phyloP scores from a whole-genome alignment of 2,797 vertebrate genomes.

The Cottoperca gobio region DNA sequence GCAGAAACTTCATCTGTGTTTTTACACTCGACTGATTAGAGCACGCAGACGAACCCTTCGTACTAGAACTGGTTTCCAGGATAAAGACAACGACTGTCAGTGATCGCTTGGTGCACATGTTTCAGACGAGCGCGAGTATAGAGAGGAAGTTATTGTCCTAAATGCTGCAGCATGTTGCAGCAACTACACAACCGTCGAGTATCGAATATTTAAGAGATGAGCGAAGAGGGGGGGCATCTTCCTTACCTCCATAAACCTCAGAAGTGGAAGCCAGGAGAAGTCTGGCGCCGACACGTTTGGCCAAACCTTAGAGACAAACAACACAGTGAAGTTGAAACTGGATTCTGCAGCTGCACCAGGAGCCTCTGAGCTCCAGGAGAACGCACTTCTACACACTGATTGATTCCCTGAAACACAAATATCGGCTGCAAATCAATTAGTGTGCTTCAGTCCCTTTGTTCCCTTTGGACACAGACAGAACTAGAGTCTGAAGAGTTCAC shows the following conservation, averaged over 20 bases:
- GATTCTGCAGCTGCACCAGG: background rate
- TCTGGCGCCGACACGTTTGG: conserved; percentile 96
- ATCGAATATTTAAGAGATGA: background rate
- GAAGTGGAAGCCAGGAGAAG: conserved; percentile 97
- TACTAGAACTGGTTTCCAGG: background rate
- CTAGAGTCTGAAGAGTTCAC: background rate
- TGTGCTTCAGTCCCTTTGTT: background rate
- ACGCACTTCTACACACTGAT: background rate
- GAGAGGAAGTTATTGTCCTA: background rate
- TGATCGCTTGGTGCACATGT: background rate
- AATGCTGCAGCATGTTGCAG: background rate
- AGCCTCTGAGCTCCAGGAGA: background rate
- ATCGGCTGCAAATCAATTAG: too few species aligned
- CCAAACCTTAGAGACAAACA: conserved; percentile 86
- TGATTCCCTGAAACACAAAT: background rate
- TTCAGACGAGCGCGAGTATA: background rate
- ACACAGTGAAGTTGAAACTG: conserved; percentile 14
- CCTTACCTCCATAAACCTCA: conserved; percentile 98
- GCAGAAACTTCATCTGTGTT: background rate
- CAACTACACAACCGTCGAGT: background rate
- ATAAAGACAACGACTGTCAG: background rate
- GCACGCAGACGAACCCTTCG: background rate
- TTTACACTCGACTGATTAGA: background rate
- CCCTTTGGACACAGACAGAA: background rate
- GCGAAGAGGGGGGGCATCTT: background rate